phyloP scores from a whole-genome alignment of 2,113 vertebrate species.

The Lanius ludovicianus region DNA sequence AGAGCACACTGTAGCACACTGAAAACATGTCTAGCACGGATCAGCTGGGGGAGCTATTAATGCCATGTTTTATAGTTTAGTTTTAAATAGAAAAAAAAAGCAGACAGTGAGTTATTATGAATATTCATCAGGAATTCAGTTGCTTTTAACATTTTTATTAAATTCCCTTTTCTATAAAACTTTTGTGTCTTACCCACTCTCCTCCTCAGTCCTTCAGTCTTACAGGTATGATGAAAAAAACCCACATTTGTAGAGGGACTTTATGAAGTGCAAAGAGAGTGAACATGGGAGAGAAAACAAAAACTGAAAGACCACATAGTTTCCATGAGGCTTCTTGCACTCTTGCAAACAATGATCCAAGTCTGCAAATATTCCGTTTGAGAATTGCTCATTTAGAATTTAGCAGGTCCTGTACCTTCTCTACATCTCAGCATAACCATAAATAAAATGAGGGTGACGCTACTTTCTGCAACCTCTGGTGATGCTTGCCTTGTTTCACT shows the following conservation, averaged over 20 bases:
- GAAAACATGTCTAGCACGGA: background rate
- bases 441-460: background rate
- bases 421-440: background rate
- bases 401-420: background rate
- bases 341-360: background rate
- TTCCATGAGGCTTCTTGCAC: background rate
- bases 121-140: background rate
- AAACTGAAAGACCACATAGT: background rate
- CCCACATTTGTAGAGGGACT: background rate
- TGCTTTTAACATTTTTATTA: background rate
- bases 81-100: background rate
- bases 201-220: background rate
- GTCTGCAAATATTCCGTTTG: background rate
- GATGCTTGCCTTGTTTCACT: background rate
- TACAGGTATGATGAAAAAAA: background rate
- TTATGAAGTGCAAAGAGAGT: background rate
- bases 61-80: background rate
- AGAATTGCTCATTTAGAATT: background rate
- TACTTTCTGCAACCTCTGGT: background rate
- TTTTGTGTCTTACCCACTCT: background rate
- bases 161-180: background rate
- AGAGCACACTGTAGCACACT: background rate
- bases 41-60: background rate
- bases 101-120: background rate
- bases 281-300: background rate